phyloP scores from a whole-genome alignment of 2,888 invertebrate genomes.

The Sminthurinus aureus region DNA sequence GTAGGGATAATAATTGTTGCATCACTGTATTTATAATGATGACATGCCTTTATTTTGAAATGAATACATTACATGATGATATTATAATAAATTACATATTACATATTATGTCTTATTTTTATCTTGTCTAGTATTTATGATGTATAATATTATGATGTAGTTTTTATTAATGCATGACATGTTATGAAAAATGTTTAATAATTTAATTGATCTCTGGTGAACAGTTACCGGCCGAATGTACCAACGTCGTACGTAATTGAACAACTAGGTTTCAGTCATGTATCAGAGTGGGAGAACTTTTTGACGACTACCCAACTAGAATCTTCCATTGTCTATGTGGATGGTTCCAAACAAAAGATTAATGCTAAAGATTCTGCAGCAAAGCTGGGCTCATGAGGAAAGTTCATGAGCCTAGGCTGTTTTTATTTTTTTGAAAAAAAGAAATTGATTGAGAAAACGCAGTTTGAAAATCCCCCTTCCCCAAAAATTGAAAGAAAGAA shows the following conservation, averaged over 20 bases:
- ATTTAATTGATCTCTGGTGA: slow-evolving; percentile 45
- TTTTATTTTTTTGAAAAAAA: no score
- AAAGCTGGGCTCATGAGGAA: slow-evolving; percentile 31
- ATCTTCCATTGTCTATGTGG: slow-evolving; percentile 58
- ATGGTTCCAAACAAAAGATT: slow-evolving; percentile 59
- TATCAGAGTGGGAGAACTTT: slow-evolving; percentile 58
- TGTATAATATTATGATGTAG: background rate
- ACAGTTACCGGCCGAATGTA: slow-evolving; percentile 59
- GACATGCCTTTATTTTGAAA: no score
- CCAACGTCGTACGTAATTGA: slow-evolving; percentile 57
- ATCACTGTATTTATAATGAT: no score
- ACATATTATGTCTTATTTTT: no score
- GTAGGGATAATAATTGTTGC: no score
- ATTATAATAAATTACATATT: no score
- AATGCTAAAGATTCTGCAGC: slow-evolving; percentile 59
- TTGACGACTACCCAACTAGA: slow-evolving; percentile 58
- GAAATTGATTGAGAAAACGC: no score
- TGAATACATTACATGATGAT: no score
- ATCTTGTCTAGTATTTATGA: no score
- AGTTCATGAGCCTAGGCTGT: no score
- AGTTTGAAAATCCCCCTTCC: no score
- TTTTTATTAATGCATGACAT: background rate
- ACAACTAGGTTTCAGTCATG: slow-evolving; percentile 57
- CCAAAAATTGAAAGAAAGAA: no score
- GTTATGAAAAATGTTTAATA: background rate